A percentile compares a stretch with the other conserved stretches of the same genome.
Evolutionary conservation across 2,113 vertebrate species (phyloP).

Genomic region (Megatriorchis doriae): DNA sequence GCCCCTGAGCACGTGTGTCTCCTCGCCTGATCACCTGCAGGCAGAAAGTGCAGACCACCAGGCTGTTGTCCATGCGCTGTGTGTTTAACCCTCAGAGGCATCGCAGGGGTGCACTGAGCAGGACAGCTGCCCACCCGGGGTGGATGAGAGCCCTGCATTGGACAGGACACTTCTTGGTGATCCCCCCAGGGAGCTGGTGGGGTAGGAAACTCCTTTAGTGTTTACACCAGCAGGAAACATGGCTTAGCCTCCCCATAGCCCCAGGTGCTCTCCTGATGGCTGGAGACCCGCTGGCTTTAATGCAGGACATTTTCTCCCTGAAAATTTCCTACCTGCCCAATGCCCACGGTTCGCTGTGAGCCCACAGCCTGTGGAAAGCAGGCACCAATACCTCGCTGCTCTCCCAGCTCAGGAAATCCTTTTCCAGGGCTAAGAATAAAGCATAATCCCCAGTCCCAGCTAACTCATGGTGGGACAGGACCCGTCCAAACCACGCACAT

Average conservation of each 20-base stretch:
- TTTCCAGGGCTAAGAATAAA: neutral
- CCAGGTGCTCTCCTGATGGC: neutral
- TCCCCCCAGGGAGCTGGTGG: neutral
- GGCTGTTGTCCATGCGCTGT: neutral
- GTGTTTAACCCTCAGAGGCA: neutral
- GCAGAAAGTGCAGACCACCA: neutral
- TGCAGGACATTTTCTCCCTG: neutral
- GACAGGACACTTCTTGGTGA: accelerated
- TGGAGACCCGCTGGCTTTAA: neutral
- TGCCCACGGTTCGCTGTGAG: accelerated
- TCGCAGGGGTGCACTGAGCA: neutral
- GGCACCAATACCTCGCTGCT: neutral
- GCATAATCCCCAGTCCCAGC: neutral
- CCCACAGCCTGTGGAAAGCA: neutral
- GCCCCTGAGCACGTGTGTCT: accelerated
- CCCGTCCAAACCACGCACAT: accelerated
- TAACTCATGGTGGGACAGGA: neutral
- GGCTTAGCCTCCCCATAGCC: neutral
- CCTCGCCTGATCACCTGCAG: neutral
- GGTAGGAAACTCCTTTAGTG: neutral
- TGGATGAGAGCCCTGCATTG: neutral
- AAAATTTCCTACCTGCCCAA: neutral
- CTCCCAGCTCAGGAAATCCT: neutral
- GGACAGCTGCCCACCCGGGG: neutral
- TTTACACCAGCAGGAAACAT: neutral